These are phyloP conservation scores for Stomorhina lunata DNA, from an alignment of 2,888 invertebrate genomes.

Conservation along the genomic window DNA sequence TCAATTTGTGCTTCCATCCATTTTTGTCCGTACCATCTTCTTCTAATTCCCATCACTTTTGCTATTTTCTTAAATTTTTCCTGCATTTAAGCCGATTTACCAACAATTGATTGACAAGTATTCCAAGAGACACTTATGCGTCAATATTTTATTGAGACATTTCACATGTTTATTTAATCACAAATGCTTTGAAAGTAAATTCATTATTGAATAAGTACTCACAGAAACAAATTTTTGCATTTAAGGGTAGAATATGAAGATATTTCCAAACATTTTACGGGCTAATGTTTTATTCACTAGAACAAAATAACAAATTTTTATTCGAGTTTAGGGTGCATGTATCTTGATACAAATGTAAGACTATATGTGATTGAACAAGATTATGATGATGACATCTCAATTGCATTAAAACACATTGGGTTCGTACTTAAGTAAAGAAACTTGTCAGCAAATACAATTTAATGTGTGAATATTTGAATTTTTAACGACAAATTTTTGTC, in stretches of 20 bases:
- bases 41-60: slow-evolving; percentile 12
- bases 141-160: slow-evolving; percentile 63
- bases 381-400: neutral
- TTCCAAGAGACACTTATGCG: slow-evolving; percentile 62
- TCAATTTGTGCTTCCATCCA: neutral
- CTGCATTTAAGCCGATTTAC: slow-evolving; percentile 62
- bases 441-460: neutral
- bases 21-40: neutral
- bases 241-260: neutral
- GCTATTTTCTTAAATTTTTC: neutral
- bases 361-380: too few species aligned
- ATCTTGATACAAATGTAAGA: too few species aligned
- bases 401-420: neutral
- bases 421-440: neutral
- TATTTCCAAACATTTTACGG: neutral
- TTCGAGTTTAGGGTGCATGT: too few species aligned
- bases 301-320: neutral
- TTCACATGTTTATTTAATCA: slow-evolving; percentile 62
- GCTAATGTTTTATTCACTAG: neutral
- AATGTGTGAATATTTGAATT: neutral
- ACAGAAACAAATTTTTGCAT: slow-evolving; percentile 7
- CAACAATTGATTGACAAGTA: slow-evolving; percentile 64
- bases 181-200: slow-evolving; percentile 23
- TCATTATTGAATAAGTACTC: slow-evolving; percentile 51
- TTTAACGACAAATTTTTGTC: neutral